Percentiles rank a stretch among this genome's conserved stretches.
Evolutionary conservation across 2,113 vertebrate species (phyloP).

Genomic region (Pardalotus punctatus): DNA sequence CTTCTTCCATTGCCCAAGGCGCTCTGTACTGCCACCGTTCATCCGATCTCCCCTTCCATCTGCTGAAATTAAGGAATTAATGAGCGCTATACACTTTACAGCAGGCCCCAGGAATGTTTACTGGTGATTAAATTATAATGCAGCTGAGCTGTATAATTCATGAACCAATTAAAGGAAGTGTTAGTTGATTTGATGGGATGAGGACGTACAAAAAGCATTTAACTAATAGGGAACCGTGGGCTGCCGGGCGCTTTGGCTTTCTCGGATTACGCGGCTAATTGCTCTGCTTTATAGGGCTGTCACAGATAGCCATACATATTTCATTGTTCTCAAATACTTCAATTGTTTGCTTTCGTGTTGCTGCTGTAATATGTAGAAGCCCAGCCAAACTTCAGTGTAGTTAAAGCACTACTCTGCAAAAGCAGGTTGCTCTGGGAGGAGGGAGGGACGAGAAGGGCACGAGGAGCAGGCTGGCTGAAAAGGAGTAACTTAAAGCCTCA

Average conservation of each 20-base stretch:
- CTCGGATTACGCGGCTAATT: conserved; percentile 99
- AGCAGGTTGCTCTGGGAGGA: conserved; percentile 18
- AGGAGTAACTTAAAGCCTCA: conserved; percentile 67
- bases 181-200: conserved; percentile 99
- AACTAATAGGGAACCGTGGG: conserved; percentile 93
- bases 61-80: conserved; percentile 99
- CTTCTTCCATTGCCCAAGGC: conserved; percentile 82
- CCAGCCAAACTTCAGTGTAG: conserved; percentile 93
- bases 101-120: conserved; percentile 96
- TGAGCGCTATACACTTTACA: conserved; percentile 95
- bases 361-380: conserved; percentile 92
- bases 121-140: conserved; percentile 99
- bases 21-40: conserved; percentile 81
- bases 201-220: conserved; percentile 99
- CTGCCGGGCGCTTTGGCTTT: conserved; percentile 80
- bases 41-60: conserved; percentile 82
- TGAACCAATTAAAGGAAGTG: conserved; percentile 99
- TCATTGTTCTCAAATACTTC: conserved; percentile 98
- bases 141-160: conserved; percentile 97
- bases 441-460: conserved; percentile 9
- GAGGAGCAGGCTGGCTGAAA: conserved; percentile 40
- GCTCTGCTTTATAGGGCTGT: conserved; percentile 97
- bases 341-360: conserved; percentile 92
- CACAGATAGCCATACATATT: conserved; percentile 99
- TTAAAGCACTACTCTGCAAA: conserved; percentile 77